Base-by-base conservation (phyloP, 2,113 vertebrate genomes). In the Prunella fulvescens region DNA sequence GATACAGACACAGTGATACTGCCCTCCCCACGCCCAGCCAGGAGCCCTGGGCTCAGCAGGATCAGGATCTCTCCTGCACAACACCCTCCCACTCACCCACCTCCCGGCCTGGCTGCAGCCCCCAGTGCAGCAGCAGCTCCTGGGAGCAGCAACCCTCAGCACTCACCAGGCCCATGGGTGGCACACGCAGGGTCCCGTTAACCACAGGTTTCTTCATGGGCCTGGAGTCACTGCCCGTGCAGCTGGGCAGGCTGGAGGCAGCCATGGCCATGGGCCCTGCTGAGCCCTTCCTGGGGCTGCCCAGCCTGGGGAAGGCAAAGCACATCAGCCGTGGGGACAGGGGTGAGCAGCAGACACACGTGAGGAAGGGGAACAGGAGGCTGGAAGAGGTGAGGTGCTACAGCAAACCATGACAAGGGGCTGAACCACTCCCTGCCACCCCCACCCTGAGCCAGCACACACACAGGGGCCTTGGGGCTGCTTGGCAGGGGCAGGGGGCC, bases 271-370 rank as follows among this genome's bases (percentile, higher is more conserved):
- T 10, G 19, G 97, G 88, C 6, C 94, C 97, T 25, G 98, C 98
- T 0, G 90, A 85, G 92, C 97, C 98, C 96, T 98, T 99, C 97
- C 97, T 98, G 19, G 97, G 93, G 78, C 98, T 96, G 28, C 99
- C 98, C 66, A 99, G 98, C 94, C 99, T 99, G 93, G 61, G 6
- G 47, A 64, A 65, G n/a, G 66, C 88, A 92, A 48, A 71, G 54
- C 0, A 0, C 57, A 56, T 56, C 53, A 66, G n/a, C 33, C 3
- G 0, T 3, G 2, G 53, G n/a, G 6, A 12, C 1, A 1, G 0
- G 19, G 53, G 25, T 1, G 1, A 28, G 31, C 13, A 24, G 72
- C 65, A 69, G 28, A 31, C 12, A 14, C 19, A 2, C 20, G 6
- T 1, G 2, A 50, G 33, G 11, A 45, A 60, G 17, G 19, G 22